phyloP scores from a whole-genome alignment of 2,888 invertebrate species.

The Syritta pipiens region DNA sequence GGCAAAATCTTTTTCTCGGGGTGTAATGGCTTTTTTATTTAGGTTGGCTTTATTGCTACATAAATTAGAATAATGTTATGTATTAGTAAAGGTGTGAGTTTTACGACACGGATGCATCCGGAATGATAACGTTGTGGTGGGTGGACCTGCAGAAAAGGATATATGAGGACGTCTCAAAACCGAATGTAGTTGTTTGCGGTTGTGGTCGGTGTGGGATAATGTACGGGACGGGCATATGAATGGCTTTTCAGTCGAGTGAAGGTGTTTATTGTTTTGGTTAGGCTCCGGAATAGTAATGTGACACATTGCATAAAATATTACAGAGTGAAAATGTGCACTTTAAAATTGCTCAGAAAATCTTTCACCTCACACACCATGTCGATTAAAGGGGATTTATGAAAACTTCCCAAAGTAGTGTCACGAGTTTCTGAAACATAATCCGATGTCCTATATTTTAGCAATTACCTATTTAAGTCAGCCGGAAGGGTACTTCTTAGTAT shows the following conservation, averaged over 20 bases:
- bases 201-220: conserved; percentile 37
- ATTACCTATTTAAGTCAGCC: conserved; percentile 25
- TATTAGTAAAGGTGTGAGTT: conserved; percentile 60
- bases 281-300: neutral
- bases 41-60: conserved; percentile 63
- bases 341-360: no score
- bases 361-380: no score
- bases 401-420: no score
- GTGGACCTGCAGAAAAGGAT: conserved; percentile 10
- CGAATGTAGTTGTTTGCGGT: conserved; percentile 18
- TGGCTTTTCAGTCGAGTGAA: conserved; percentile 11
- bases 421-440: no score
- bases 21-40: conserved; percentile 48
- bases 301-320: neutral
- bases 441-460: conserved; percentile 23
- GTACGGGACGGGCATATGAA: conserved; percentile 39
- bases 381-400: no score
- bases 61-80: conserved; percentile 67
- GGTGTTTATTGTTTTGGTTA: conserved; percentile 13
- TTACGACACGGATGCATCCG: conserved; percentile 54
- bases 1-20: conserved; percentile 18
- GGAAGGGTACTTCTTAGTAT: conserved; percentile 35
- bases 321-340: no score
- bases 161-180: conserved; percentile 12
- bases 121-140: conserved; percentile 45